phyloP scores from a whole-genome alignment of 2,113 vertebrate species.

The Natator depressus region DNA sequence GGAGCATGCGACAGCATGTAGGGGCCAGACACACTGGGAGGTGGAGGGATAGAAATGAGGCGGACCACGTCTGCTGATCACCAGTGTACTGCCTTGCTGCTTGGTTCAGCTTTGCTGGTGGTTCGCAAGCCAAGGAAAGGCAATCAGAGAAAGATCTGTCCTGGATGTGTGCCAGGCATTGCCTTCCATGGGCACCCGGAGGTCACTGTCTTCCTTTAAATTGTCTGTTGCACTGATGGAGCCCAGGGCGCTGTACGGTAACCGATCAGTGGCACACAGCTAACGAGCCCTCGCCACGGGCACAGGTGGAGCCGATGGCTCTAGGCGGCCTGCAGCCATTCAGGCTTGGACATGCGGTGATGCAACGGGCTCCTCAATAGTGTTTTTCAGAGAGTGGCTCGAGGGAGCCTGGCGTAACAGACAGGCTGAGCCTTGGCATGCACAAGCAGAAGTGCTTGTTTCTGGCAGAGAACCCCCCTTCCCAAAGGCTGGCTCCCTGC shows the following conservation, averaged over 20 bases:
- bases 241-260: background rate
- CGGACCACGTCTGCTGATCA: rapidly evolving
- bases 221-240: background rate
- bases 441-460: background rate
- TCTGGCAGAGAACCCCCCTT: background rate
- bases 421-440: rapidly evolving
- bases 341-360: rapidly evolving
- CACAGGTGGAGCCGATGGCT: rapidly evolving
- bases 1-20: too few relatives aligned
- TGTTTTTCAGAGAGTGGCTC: background rate
- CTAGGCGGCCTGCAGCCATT: background rate
- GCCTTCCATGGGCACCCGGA: background rate
- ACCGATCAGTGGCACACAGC: rapidly evolving
- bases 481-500: rapidly evolving
- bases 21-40: background rate
- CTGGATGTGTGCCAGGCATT: background rate
- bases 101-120: background rate
- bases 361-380: background rate
- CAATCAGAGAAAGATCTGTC: background rate
- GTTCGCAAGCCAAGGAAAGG: background rate
- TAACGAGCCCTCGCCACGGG: background rate
- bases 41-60: background rate
- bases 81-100: rapidly evolving
- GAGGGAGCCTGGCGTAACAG: background rate
- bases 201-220: background rate